Conservation (phyloP, 1,140 invertebrate genomes). For the Bilobella aurantiaca region DNA sequence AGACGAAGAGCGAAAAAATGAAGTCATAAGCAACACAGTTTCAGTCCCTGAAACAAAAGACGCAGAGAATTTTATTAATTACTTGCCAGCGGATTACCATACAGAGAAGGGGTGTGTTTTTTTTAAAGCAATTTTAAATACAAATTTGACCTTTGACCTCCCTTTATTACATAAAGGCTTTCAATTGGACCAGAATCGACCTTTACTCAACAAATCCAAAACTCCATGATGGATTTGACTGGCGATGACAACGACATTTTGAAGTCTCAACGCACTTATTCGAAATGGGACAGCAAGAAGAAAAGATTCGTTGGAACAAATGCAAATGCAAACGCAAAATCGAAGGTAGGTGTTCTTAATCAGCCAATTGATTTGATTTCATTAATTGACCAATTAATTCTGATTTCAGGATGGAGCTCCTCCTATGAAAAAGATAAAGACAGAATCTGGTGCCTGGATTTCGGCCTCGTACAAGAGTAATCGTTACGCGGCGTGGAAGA, state of each 20-base stretch:
- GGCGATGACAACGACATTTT: constrained; percentile 61
- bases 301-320: constrained; percentile 70
- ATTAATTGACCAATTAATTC: neutral
- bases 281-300: constrained; percentile 79
- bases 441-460: constrained; percentile 89
- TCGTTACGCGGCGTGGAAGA: constrained; percentile 75
- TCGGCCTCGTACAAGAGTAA: constrained; percentile 86
- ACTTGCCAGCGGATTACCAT: constrained; percentile 70
- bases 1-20: constrained; percentile 41
- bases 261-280: constrained; percentile 48
- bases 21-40: constrained; percentile 30
- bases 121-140: constrained; percentile 6
- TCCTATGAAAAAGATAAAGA: constrained; percentile 71
- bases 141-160: constrained; percentile 2
- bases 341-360: neutral
- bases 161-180: constrained; percentile 45
- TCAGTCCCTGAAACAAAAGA: constrained; percentile 37
- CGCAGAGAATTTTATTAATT: constrained; percentile 69
- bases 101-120: constrained; percentile 67
- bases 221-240: constrained; percentile 63
- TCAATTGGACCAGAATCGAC: constrained; percentile 51
- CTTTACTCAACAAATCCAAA: constrained; percentile 60
- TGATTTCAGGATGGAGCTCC: constrained; percentile 40
- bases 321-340: constrained; percentile 41
- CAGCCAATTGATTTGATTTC: constrained; percentile 8